A percentile compares a stretch with the other conserved stretches of the same genome.
Conservation (phyloP, 2,797 vertebrate genomes). For the Holocentrus rufus region DNA sequence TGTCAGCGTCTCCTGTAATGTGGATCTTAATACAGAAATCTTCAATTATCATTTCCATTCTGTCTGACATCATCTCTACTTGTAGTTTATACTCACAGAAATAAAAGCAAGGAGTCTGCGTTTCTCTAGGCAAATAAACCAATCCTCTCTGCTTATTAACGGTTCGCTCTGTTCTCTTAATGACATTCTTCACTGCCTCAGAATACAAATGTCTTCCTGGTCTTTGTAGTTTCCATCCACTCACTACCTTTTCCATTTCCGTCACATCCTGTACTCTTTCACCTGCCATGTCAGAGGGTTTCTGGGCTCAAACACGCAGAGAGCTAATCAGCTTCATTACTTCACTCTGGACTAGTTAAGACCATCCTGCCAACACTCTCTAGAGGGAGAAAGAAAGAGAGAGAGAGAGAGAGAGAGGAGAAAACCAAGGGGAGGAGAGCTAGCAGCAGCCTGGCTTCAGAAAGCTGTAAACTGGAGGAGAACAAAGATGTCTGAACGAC, state of each 20-base stretch:
- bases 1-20: background rate
- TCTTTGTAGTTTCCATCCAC: slow-evolving; percentile 9
- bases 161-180: slow-evolving; percentile 10
- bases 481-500: slow-evolving; percentile 3
- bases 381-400: background rate
- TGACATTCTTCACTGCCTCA: slow-evolving; percentile 2
- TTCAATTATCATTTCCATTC: background rate
- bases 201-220: background rate
- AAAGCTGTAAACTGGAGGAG: slow-evolving; percentile 19
- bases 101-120: background rate
- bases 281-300: slow-evolving; percentile 18
- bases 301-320: slow-evolving; percentile 13
- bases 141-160: slow-evolving; percentile 12
- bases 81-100: background rate
- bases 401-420: background rate
- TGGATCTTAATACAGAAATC: background rate
- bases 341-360: slow-evolving; percentile 19
- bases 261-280: slow-evolving; percentile 4
- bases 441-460: slow-evolving; percentile 6
- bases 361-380: slow-evolving; percentile 19
- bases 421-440: slow-evolving; percentile 7
- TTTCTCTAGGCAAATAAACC: slow-evolving; percentile 8
- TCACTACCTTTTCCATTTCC: slow-evolving; percentile 17
- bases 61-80: background rate
- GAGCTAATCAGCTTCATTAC: slow-evolving; percentile 26